Base-by-base conservation (phyloP, 2,797 vertebrate species). In the Cichlasoma orientale region DNA sequence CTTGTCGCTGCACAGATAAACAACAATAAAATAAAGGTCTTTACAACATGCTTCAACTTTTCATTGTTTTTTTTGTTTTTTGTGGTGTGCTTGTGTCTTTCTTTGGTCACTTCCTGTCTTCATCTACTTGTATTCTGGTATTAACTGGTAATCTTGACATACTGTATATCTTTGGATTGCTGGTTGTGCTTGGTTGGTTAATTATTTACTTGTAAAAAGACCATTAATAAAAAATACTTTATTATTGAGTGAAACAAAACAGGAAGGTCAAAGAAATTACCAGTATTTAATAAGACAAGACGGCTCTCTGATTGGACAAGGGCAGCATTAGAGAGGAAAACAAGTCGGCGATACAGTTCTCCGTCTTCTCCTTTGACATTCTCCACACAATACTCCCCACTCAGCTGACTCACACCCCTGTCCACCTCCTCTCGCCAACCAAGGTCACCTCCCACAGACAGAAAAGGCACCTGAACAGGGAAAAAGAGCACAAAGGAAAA, bases 261-360 rank as follows among this genome's bases (percentile, higher is more conserved):
- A 11, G 12, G 7, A 70, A 72, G 12, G 3, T 59, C 77, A 44
- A 72, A 56, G 1, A 56, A 85, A 86, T 89, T 61, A 95, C 95
- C 83, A 0, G 86, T 55, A 50, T 79, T 72, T 5, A 18, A 85
- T 72, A 92, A 77, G 56, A 95, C 75, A 5, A 99, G 91, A 13
- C 96, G 96, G 86, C 96, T 96, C 93, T 99, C 98, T 0, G 98
- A 99, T 89, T 99, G 98, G 75, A 99, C 96, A 36, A 99, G 96
- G 0, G 96, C 96, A 72, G 95, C 90, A 80, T 96, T 99, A 77
- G 93, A 93, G 83, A 99, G 96, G 90, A 99, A 99, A 80, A 99
- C 83, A 9, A 99, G 97, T 72, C 95, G 95, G 54, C 98, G 96
- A 74, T 98, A 99, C 59, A 96, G 95, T 66, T 90, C 91, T 54